Evolutionary conservation across 2,113 vertebrate species (phyloP).

Genomic region (Cavia aperea): DNA sequence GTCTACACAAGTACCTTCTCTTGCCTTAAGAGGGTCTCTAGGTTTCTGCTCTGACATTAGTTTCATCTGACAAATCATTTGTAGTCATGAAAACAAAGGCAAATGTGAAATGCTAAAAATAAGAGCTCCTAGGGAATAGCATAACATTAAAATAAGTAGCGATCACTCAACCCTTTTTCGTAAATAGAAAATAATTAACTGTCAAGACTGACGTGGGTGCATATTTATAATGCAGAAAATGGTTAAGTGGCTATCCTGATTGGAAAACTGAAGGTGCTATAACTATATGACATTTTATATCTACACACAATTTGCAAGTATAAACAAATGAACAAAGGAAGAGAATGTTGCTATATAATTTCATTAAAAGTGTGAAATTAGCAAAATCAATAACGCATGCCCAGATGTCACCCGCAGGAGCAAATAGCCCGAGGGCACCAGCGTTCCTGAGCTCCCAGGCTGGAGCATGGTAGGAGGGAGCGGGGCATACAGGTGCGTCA

Average conservation of each 20-base stretch:
- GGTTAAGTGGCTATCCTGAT: neutral
- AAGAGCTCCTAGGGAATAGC: neutral
- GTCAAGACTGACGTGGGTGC: neutral
- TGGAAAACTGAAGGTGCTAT: neutral
- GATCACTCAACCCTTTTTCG: neutral
- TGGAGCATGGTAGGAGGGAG: neutral
- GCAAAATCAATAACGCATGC: neutral
- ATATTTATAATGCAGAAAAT: neutral
- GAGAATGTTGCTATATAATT: neutral
- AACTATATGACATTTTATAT: neutral
- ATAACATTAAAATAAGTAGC: neutral
- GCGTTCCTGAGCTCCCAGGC: neutral
- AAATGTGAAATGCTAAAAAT: constrained; percentile 33
- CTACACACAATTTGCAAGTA: neutral
- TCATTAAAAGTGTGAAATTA: constrained; percentile 14
- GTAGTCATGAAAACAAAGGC: neutral
- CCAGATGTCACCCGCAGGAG: neutral
- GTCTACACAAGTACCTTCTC: neutral
- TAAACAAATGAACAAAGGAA: neutral
- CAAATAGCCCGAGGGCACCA: neutral
- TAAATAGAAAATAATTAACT: neutral
- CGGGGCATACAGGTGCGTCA: neutral
- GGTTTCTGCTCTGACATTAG: neutral
- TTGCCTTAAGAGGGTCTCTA: neutral
- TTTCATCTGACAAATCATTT: constrained; percentile 19